Evolutionary conservation across 2,797 vertebrate species (phyloP), one percentile per base, ranked within the genome.

Genomic region (Alectoris magna): DNA sequence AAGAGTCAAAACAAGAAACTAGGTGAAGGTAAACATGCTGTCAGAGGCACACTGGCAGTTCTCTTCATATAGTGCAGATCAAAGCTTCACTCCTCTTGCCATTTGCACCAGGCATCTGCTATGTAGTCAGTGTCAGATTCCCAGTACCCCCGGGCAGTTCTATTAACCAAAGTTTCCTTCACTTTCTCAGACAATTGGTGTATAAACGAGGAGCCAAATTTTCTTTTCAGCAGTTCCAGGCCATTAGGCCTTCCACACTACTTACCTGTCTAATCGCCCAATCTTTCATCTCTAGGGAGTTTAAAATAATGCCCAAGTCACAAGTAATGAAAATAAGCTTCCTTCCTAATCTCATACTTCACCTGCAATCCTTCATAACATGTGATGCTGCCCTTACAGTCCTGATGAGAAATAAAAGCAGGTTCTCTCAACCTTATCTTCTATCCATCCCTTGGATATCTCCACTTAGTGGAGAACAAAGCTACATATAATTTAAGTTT

Each of bases 301-400:
- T 92, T 73, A 69, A 95, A 94, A 92, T 89, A 87, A 90, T 84
- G 60, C 27, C 29, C 38, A 71, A 67, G 53, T 91, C 29, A 84
- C 59, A 67, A 71, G 22, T 68, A 84, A 94, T 62, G 43, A 88
- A 91, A 93, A 46, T 78, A 14, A 89, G n/a, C 84, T 83, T 87
- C 41, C 82, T 86, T 91, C 43, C 39, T 81, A 77, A 91, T 71
- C 36, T 60, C 22, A n/a, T 13, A 24, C 34, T 44, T 77, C 71
- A 39, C 67, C 71, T 90, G 43, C 53, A 78, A 62, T 60, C 72
- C 62, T 55, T 95, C 84, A 53, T 16, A 86, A 77, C 21, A 58
- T 49, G 21, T 72, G 31, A 77, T 67, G 18, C 6, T 87, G 34
- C 56, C 66, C 36, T 84, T 79, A 87, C 14, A 39, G 91, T 68